Conservation (phyloP, 1,140 invertebrate genomes). For the Reticulitermes speratus region DNA sequence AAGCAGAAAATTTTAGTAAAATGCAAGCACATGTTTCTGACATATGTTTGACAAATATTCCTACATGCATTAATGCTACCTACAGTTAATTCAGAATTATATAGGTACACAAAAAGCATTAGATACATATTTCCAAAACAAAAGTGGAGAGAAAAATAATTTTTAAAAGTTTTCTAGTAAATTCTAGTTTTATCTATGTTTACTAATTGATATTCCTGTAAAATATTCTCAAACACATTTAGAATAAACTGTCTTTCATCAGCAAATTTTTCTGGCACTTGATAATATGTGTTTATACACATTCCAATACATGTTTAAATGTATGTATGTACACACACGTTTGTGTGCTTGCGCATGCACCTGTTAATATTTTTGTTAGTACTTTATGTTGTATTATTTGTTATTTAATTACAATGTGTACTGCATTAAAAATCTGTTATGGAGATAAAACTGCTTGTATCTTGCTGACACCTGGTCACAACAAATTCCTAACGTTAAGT, state of each 20-base stretch:
- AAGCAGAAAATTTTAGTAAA: not conserved
- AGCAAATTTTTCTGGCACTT: slow-evolving; percentile 14
- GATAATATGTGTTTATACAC: not conserved
- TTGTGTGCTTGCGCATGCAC: not conserved
- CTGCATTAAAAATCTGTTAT: not conserved
- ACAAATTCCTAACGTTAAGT: not conserved
- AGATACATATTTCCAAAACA: slow-evolving; percentile 6
- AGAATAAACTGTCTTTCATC: slow-evolving; percentile 8
- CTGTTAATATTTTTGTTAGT: not conserved
- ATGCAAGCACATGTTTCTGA: not conserved
- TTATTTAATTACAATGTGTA: slow-evolving; percentile 8
- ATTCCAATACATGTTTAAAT: not conserved
- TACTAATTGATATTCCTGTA: not conserved
- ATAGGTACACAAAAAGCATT: not conserved
- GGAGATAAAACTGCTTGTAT: not conserved
- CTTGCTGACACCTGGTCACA: not conserved
- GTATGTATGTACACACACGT: not conserved
- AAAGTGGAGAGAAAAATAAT: not conserved
- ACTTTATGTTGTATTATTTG: not conserved
- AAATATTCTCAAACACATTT: slow-evolving; percentile 14
- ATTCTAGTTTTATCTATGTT: not conserved
- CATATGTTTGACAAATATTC: too few species aligned
- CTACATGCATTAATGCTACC: not conserved
- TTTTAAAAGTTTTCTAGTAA: not conserved
- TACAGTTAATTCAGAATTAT: not conserved